Evolutionary conservation across 2,888 invertebrate genomes (phyloP), one percentile per base, ranked within the genome.

Genomic region (Buathra laborator): DNA sequence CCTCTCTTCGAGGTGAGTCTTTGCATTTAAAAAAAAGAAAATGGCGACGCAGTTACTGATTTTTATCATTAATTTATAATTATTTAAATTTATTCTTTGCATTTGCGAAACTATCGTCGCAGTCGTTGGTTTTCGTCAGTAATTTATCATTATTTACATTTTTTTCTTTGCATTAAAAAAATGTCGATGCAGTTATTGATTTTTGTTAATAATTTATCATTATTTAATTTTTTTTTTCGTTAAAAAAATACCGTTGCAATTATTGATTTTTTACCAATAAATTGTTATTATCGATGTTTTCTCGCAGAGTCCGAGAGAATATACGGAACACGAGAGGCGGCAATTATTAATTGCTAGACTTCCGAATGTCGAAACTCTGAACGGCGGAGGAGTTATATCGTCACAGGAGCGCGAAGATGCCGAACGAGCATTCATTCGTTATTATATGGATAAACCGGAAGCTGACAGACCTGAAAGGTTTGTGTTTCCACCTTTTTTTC

Each of bases 341-440:
- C 97, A 98, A 93, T 95, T 98, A 81, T 94, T 98, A 75, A 97
- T 99, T 70, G 98, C 98, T 12, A 95, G 98, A 86, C 95, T 99
- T 85, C 98, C 98, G 53, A 97, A 97, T 93, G 96, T 99, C 66
- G 95, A 96, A 87, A 97, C 97, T 75, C 94, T 99, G 59, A 99
- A 99, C 94, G 99, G 99, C 0, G 98, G 99, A 80, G 97, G 97
- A 19, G 95, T 95, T 14, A 98, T 99, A 88, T 96, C 96, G 48
- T 95, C 95, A 0, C 97, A 97, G 89, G 99, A 99, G 93, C 95
- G 98, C 81, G 98, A 98, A 94, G 97, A 98, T 91, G 97, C 99
- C 14, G 99, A 99, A 93, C 95, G 99, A 84, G 98, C 98, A 87
- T 99, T 99, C 94, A 98, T 99, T 89, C 95, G 99, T 83, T 97